These are phyloP conservation scores for Perodicticus potto DNA, from an alignment of 2,797 vertebrate genomes.

Conservation along the genomic window DNA sequence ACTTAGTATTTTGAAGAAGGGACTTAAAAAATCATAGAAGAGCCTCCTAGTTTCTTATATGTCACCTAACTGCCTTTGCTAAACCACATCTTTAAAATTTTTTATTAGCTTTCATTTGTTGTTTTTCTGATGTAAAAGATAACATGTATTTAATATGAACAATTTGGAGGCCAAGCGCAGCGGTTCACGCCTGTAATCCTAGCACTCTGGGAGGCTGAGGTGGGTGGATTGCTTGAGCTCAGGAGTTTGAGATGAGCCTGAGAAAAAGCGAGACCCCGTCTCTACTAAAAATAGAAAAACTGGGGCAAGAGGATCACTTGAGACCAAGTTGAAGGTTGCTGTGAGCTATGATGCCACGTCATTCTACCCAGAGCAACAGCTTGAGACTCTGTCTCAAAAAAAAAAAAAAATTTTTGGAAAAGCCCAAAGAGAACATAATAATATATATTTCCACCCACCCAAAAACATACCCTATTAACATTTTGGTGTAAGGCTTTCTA, in stretches of 20 bases:
- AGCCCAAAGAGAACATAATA: not conserved
- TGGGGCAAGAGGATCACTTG: too few relatives aligned
- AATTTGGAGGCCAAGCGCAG: not conserved
- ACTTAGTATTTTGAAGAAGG: not conserved
- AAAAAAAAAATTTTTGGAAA: not conserved
- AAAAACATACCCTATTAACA: not conserved
- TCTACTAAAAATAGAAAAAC: too few relatives aligned
- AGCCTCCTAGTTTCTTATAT: not conserved
- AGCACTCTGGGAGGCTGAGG: too few relatives aligned
- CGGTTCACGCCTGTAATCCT: too few relatives aligned
- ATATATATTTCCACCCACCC: not conserved
- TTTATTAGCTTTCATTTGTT: slow-evolving; percentile 35
- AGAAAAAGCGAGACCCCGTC: too few relatives aligned
- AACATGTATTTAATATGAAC: not conserved
- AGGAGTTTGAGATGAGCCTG: too few relatives aligned
- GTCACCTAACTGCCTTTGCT: not conserved
- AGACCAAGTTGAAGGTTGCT: too few relatives aligned
- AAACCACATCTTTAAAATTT: slow-evolving; percentile 1
- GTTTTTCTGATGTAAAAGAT: slow-evolving; percentile 9
- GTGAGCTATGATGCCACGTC: too few relatives aligned
- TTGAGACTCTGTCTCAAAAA: too few relatives aligned
- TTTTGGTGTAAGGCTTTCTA: not conserved
- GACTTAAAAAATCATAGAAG: not conserved
- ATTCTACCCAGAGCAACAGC: too few relatives aligned
- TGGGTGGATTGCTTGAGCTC: too few relatives aligned